These are phyloP conservation scores for Leptodirus hochenwartii DNA, from an alignment of 2,888 invertebrate species.

Conservation along the genomic window DNA sequence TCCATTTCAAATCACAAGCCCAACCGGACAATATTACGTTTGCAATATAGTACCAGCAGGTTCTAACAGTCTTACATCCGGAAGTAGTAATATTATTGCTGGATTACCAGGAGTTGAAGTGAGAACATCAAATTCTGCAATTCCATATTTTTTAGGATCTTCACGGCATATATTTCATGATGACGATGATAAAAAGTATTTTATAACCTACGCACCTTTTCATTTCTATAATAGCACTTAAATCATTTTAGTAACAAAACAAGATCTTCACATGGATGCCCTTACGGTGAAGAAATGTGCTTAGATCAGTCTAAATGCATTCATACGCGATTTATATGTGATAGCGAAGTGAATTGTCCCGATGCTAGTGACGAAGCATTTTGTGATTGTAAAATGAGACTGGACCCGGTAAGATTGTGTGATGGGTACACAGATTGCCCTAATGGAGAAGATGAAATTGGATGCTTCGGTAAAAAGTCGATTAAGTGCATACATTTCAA, in stretches of 20 bases:
- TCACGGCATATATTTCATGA: constrained; percentile 11
- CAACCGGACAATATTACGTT: constrained; percentile 22
- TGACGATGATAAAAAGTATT: constrained; percentile 7
- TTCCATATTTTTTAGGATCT: too few relatives aligned
- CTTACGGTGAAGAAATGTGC: constrained; percentile 21
- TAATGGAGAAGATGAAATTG: constrained; percentile 61
- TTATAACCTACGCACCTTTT: neutral
- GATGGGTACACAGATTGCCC: constrained; percentile 75
- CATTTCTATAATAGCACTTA: neutral
- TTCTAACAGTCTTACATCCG: too few relatives aligned
- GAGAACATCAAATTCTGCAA: constrained; percentile 11
- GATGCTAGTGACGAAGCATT: constrained; percentile 62
- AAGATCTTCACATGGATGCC: constrained; percentile 18
- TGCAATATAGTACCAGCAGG: constrained; percentile 22
- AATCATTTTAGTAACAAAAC: constrained; percentile 16
- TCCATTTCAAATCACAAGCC: constrained; percentile 12
- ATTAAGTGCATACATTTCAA: neutral
- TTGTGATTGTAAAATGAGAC: constrained; percentile 55
- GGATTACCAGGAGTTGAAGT: constrained; percentile 22
- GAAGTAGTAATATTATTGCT: constrained; percentile 15
- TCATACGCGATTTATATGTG: constrained; percentile 42
- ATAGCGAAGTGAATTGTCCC: constrained; percentile 51
- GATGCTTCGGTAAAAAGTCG: constrained; percentile 45
- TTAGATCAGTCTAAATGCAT: constrained; percentile 32
- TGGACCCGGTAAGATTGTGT: constrained; percentile 46